Percentiles rank a stretch among this genome's conserved stretches.
Conservation (phyloP, 2,113 vertebrate genomes). For the Cyanocitta stelleri region DNA sequence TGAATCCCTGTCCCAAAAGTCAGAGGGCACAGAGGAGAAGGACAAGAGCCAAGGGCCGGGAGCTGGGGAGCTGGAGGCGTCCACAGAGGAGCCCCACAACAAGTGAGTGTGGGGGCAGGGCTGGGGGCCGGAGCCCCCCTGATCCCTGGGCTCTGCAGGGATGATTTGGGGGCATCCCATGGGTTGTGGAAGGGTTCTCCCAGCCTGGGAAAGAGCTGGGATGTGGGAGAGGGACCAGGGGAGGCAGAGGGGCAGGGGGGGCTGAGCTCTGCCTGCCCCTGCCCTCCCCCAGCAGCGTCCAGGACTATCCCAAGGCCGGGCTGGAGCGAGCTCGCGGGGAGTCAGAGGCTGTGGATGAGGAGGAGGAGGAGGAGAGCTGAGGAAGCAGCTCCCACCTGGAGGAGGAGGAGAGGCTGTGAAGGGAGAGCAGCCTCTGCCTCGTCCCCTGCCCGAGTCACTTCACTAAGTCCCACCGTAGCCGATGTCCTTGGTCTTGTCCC, state of each 20-base stretch:
- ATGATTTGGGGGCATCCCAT: rapidly evolving
- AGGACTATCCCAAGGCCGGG: constrained; percentile 45
- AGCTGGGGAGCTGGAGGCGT: not conserved
- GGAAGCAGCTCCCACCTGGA: not conserved
- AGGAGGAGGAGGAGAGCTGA: constrained; percentile 49
- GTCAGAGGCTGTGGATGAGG: constrained; percentile 55
- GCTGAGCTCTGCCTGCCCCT: not conserved
- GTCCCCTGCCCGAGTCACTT: not conserved
- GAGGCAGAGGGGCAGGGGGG: rapidly evolving
- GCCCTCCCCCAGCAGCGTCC: constrained; percentile 21
- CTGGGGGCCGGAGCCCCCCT: not conserved
- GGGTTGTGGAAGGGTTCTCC: not conserved
- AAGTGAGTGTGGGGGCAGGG: constrained; percentile 44
- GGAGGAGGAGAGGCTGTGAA: not conserved
- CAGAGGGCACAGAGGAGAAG: constrained; percentile 57
- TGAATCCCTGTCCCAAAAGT: constrained; percentile 77
- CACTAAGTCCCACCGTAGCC: constrained; percentile 50
- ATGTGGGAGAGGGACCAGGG: rapidly evolving
- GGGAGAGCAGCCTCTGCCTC: not conserved
- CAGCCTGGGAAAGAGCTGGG: not conserved
- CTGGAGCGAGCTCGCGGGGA: not conserved
- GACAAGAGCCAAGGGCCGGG: constrained; percentile 52
- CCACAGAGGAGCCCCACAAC: constrained; percentile 56
- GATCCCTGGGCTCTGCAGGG: not conserved
- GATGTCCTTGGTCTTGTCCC: constrained; percentile 26